Base-by-base conservation (phyloP, 2,797 vertebrate species). In the Forpus xanthops region DNA sequence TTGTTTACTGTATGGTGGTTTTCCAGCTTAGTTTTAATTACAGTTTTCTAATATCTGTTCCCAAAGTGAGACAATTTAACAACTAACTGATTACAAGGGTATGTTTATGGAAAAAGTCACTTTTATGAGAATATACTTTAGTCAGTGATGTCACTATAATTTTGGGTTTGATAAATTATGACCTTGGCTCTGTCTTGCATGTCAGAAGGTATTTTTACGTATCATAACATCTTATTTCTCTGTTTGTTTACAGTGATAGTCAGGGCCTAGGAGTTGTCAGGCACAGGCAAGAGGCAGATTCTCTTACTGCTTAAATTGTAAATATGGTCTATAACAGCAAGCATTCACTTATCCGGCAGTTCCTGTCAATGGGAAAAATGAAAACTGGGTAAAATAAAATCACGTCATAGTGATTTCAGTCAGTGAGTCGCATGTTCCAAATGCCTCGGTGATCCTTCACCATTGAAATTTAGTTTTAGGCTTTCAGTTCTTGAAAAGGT, bases 301-400 rank as follows among this genome's bases (percentile, higher is more conserved):
- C 28, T 84, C 27, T 65, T 84, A 15, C 11, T 62, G 81, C 67
- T 55, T 83, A 42, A 41, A 60, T 66, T 64, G 9, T 75, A 78
- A 66, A 39, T 41, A 8, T 23, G 67, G 58, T 71, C 33, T 80
- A 1, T 50, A 85, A 62, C 68, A 84, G 53, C 68, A 52, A 37
- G 42, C 58, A 12, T 50, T 85, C 30, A 5, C 37, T 94, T 93
- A 87, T 80, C 94, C 72, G 81, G 17, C 41, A 86, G 15, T 49
- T 50, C 70, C 70, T 86, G 82, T 82, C 89, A 91, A 67, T 9
- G 25, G 89, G 42, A 92, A 60, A 91, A 90, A 91, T 88, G 87
- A 92, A 86, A 88, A 78, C 47, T 30, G 24, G 7, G n/a, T 62
- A 27, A 88, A 91, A 76, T 44, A 70, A 91, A 92, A 78, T 68